These are phyloP conservation scores for Telmatochromis bifrenatus DNA, from an alignment of 2,113 vertebrate species.

Conservation along the genomic window DNA sequence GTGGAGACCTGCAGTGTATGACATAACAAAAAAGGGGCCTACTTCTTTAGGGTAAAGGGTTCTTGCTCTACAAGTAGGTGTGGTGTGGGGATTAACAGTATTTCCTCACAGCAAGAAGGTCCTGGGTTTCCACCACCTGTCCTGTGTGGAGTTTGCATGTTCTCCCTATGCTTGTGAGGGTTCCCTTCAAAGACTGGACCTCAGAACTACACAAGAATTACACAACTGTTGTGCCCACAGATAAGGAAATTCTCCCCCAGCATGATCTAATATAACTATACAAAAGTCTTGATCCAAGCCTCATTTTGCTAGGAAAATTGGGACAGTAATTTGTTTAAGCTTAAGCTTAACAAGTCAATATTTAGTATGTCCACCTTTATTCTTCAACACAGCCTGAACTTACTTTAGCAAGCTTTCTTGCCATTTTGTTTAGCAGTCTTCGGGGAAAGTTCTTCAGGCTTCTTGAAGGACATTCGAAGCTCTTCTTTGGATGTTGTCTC, in stretches of 20 bases:
- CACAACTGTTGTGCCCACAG: not conserved
- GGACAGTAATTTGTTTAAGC: not conserved
- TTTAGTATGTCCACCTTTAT: not conserved
- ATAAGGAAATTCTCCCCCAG: not conserved
- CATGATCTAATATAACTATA: not conserved
- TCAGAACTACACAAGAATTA: not conserved
- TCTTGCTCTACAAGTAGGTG: not conserved
- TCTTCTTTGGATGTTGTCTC: not conserved
- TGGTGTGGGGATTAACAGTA: not conserved
- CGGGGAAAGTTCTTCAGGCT: not conserved
- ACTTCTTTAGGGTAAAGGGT: not conserved
- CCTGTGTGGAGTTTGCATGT: not conserved
- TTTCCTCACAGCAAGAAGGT: not conserved
- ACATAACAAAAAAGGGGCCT: not conserved
- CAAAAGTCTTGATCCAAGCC: not conserved
- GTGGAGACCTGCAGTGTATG: conserved; percentile 37
- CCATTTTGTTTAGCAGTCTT: not conserved
- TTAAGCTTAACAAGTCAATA: not conserved
- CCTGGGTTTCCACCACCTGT: not conserved
- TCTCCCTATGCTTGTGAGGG: not conserved
- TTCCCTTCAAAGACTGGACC: not conserved
- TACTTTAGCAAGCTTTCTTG: not conserved
- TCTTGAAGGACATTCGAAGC: not conserved
- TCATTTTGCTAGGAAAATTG: not conserved
- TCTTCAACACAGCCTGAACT: not conserved